phyloP scores from a whole-genome alignment of 2,888 invertebrate genomes.

The Rhaphigaster nebulosa region DNA sequence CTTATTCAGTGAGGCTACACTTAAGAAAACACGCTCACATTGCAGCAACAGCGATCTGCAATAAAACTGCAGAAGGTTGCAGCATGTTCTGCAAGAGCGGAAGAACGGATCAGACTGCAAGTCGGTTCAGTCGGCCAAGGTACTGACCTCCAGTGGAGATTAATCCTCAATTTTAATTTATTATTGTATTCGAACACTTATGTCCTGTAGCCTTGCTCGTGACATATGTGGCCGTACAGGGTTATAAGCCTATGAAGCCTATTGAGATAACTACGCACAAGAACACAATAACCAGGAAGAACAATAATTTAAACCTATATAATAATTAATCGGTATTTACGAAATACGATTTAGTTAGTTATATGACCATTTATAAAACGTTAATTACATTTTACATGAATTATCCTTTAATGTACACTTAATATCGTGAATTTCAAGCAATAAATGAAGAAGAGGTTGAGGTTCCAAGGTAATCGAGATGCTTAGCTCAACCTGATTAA shows the following conservation, averaged over 20 bases:
- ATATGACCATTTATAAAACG: not conserved
- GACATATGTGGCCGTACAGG: not conserved
- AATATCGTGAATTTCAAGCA: not conserved
- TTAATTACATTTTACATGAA: not conserved
- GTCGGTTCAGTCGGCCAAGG: slow-evolving; percentile 34
- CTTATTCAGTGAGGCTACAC: not conserved
- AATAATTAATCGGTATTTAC: not conserved
- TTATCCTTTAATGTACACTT: not conserved
- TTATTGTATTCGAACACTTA: not conserved
- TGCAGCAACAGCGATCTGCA: not conserved
- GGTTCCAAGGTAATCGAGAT: not conserved
- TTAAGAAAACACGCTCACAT: not conserved
- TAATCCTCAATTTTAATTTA: slow-evolving; percentile 18
- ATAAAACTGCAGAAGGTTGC: slow-evolving; percentile 40
- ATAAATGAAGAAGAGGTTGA: not conserved
- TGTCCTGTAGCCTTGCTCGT: not conserved
- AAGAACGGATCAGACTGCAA: not conserved
- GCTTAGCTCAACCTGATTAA: not conserved
- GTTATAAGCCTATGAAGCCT: not conserved
- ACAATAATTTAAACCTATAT: not conserved
- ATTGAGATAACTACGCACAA: not conserved
- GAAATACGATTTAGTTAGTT: not conserved
- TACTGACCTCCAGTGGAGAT: not conserved
- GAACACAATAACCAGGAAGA: not conserved
- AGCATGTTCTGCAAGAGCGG: not conserved